Base-by-base conservation (phyloP, 2,888 invertebrate genomes). In the Agriopis marginaria region DNA sequence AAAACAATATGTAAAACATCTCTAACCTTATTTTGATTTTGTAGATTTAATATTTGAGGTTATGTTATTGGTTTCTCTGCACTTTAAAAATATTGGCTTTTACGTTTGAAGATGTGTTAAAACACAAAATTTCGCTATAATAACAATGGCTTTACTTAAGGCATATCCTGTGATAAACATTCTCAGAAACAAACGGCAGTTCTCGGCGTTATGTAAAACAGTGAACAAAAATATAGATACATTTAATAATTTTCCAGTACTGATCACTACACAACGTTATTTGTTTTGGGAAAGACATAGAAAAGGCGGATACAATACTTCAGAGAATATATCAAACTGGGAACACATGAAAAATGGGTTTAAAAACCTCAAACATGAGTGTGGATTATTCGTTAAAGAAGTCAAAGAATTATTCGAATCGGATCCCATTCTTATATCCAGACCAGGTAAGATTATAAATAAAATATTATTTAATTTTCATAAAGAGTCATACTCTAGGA, bases 371-470 rank as follows among this genome's bases (percentile, higher is more conserved):
- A 96, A 96, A 81, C 72, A 91, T 7, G 98, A 98, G 91, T 90
- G 96, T 0, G 89, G 92, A 54, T 77, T 97, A 45, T 96, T 96
- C 91, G 91, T 91, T 47, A 84, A 96, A 74, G 98, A 98, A 94
- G 82, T 96, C 1, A 96, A 95, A 76, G 96, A 97, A 68, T 90
- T 94, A 65, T 84, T 96, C 11, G 93, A 94, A 78, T 91, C 92
- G 53, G 97, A 97, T 89, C 96, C 96, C 0, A 80, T 95, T 11
- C 72, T 96, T 89, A 77, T 93, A 74, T 86, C 93, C 42, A 85
- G 94, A 79, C 94, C 95, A 79, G 96, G 96, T 92, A 84, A 82
- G 80, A 69, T 17, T 56, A 8, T 40, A 39, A 40, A 11, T 17
- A 5, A 44, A 10, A 17, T 17, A n/a, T 14, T 53, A 54, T 40